phyloP scores from a whole-genome alignment of 2,113 vertebrate genomes.

The Hassar affinis region DNA sequence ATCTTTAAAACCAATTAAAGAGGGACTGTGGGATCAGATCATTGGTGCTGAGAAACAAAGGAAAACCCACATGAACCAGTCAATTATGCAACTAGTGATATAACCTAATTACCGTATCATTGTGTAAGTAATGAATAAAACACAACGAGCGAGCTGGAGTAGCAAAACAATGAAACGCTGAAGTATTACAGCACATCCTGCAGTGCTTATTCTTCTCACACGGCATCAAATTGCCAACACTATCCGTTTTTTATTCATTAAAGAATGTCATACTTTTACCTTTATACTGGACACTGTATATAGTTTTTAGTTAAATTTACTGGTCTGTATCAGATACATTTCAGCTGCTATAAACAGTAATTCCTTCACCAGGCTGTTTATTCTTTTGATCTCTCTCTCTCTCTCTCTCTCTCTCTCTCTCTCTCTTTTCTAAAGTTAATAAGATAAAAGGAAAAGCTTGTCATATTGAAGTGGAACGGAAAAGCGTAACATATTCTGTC shows the following conservation, averaged over 20 bases:
- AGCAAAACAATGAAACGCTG: not conserved
- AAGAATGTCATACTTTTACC: not conserved
- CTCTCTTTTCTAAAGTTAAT: not conserved
- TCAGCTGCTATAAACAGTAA: not conserved
- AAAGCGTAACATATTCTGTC: not conserved
- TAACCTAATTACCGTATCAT: not conserved
- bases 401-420: too few relatives aligned
- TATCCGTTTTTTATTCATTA: not conserved
- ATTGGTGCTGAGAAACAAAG: not conserved
- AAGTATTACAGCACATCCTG: not conserved
- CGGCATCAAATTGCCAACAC: not conserved
- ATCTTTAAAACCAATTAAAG: slow-evolving; percentile 2
- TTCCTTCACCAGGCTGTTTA: not conserved
- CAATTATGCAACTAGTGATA: not conserved
- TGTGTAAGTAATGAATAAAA: not conserved
- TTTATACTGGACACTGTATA: not conserved
- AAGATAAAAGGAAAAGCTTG: not conserved
- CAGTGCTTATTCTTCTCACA: not conserved
- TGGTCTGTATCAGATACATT: not conserved
- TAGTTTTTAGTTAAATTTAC: not conserved
- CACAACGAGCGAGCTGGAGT: not conserved
- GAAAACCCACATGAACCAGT: not conserved
- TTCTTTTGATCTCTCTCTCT: not conserved
- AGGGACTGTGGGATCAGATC: not conserved
- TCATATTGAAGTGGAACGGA: not conserved